Evolutionary conservation across 2,797 vertebrate genomes (phyloP), one percentile per base, ranked within the genome.

Genomic region (Distichodus sexfasciatus): DNA sequence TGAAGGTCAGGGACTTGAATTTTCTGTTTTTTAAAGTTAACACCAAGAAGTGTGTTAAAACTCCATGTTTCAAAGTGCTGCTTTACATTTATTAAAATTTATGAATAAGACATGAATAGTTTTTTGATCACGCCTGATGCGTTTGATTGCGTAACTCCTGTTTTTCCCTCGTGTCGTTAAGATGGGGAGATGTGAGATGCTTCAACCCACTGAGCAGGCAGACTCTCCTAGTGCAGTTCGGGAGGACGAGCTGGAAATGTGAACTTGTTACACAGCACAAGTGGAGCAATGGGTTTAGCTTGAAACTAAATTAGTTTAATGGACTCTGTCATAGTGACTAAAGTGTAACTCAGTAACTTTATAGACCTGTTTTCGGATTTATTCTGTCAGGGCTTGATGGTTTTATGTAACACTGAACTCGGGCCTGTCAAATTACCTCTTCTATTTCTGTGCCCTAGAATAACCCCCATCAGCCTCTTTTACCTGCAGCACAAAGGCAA

Each of bases 301-400:
- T 23, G 12, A 41, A 41, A 47, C 29, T 60, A 44, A 71, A 55
- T 74, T 66, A 67, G 59, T 50, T 54, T 50, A 41, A 66, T 75
- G 54, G 43, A 48, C 51, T 77, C 59, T 58, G 64, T 74, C 62
- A 70, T 24, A 62, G 31, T 51, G 14, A 48, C 24, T 46, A 21
- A 41, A 24, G 31, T 59, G 54, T 29, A 60, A 24, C 54, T 24
- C 31, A 6, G 24, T 15, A 24, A 23, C 9, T 40, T 24, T 10
- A 4, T 50, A 43, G 60, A 15, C 47, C 65, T 33, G 19, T 69
- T 59, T 50, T 29, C 33, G 40, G 23, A 41, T 51, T 61, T 33
- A 41, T 19, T 24, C 48, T 59, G 66, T 59, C 66, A 31, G 55
- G 1, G 1, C n/a, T 51, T 38, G 41, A 33, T 60, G 57, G 50